These are phyloP conservation scores for Synergus laeviventris DNA, from an alignment of 2,888 invertebrate genomes.

Conservation along the genomic window DNA sequence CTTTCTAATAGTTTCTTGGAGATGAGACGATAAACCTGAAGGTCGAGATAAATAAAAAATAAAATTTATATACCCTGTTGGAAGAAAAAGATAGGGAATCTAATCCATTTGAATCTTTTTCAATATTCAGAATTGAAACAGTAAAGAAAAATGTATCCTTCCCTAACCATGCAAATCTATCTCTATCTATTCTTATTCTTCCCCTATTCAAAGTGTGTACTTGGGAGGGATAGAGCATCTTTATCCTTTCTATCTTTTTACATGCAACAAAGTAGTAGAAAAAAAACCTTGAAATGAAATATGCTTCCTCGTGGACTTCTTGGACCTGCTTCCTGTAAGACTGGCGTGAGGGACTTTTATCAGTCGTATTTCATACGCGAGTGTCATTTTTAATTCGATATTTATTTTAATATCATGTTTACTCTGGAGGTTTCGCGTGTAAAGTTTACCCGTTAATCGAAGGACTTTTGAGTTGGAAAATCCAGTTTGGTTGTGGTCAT, in stretches of 20 bases:
- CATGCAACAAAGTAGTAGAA: background rate
- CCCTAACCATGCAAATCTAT: no score
- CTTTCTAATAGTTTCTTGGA: conserved; percentile 61
- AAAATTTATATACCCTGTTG: background rate
- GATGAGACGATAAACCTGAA: conserved; percentile 52
- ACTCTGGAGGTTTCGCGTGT: background rate
- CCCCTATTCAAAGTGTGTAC: no score
- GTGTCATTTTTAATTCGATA: conserved; percentile 10
- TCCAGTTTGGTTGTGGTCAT: conserved; percentile 37
- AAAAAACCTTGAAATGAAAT: background rate
- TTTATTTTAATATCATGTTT: conserved; percentile 23
- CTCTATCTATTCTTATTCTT: no score
- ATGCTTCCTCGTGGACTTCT: background rate
- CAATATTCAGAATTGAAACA: no score
- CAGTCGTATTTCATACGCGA: conserved; percentile 11
- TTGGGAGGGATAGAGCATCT: no score
- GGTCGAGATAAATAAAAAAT: background rate
- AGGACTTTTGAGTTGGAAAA: conserved; percentile 31
- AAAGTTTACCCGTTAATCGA: conserved; percentile 20
- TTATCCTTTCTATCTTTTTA: no score
- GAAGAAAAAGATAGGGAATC: no score
- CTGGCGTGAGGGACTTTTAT: conserved; percentile 21
- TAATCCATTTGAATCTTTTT: no score
- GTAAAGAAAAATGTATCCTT: no score
- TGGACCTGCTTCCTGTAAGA: background rate